Conservation (phyloP, 2,888 invertebrate species). For the Shargacucullia verbasci region DNA sequence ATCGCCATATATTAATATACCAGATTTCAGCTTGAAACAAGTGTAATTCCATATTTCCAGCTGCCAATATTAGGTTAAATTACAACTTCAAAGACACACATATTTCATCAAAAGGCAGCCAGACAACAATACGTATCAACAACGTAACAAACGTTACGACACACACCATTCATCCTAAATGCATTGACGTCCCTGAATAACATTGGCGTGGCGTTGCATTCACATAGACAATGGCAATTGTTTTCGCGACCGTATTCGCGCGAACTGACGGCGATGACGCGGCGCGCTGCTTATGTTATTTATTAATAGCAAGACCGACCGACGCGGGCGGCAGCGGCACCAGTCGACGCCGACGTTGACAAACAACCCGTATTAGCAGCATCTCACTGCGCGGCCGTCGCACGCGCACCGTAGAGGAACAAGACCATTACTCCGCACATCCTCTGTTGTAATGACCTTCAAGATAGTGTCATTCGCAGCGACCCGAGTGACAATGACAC, state of each 20-base stretch:
- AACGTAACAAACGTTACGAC: slow-evolving; percentile 55
- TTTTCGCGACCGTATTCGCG: slow-evolving; percentile 62
- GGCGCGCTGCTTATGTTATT: slow-evolving; percentile 69
- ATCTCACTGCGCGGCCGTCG: slow-evolving; percentile 50
- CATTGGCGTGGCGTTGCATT: slow-evolving; percentile 59
- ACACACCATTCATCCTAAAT: slow-evolving; percentile 67
- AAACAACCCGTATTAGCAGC: slow-evolving; percentile 79
- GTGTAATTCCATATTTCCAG: not conserved
- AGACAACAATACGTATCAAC: slow-evolving; percentile 30
- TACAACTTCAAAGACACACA: slow-evolving; percentile 9
- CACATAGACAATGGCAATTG: slow-evolving; percentile 72
- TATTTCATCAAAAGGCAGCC: slow-evolving; percentile 23
- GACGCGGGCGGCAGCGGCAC: slow-evolving; percentile 68
- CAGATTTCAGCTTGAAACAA: not conserved
- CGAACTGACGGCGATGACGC: slow-evolving; percentile 64
- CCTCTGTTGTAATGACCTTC: slow-evolving; percentile 69
- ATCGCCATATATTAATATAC: not conserved
- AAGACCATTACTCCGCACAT: slow-evolving; percentile 69
- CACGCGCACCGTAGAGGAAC: slow-evolving; percentile 64
- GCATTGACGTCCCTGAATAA: slow-evolving; percentile 65
- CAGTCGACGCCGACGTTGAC: slow-evolving; percentile 74
- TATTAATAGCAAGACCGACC: slow-evolving; percentile 75
- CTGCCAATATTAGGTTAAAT: slow-evolving; percentile 11
- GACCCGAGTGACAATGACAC: slow-evolving; percentile 58
- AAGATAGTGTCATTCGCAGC: slow-evolving; percentile 57